A percentile compares a stretch with the other conserved stretches of the same genome.
Evolutionary conservation across 2,113 vertebrate species (phyloP).

Genomic region (Notechis scutatus): DNA sequence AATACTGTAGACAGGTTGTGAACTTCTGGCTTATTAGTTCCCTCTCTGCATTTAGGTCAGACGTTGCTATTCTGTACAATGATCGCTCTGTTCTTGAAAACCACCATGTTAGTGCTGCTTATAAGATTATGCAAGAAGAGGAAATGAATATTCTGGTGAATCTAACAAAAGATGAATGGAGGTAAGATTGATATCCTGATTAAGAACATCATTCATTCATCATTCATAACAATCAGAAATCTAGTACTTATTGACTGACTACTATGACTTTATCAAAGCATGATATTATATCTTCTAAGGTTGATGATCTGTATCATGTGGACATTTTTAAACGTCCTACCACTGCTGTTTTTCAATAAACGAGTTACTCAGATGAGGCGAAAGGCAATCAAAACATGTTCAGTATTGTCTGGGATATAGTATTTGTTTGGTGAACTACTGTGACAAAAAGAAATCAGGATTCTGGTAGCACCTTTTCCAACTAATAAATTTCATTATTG

Average conservation of each 20-base stretch:
- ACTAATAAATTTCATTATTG: not conserved
- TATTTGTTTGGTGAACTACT: not conserved
- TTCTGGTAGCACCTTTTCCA: not conserved
- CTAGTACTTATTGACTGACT: not conserved
- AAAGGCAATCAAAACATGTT: not conserved
- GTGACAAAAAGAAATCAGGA: not conserved
- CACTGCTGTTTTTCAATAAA: not conserved
- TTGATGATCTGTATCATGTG: not conserved
- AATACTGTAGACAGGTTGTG: not conserved
- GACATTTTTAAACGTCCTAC: not conserved
- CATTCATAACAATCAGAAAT: not conserved
- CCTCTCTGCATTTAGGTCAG: conserved; percentile 78
- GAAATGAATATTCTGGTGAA: conserved; percentile 97
- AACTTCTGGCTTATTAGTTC: not conserved
- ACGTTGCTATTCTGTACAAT: conserved; percentile 94
- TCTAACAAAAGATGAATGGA: conserved; percentile 97
- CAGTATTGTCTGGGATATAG: not conserved
- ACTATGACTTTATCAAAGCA: not conserved
- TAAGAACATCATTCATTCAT: not conserved
- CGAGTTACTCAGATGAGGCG: not conserved
- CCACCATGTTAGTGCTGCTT: conserved; percentile 96
- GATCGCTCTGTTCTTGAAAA: conserved; percentile 97
- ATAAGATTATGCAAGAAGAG: conserved; percentile 95
- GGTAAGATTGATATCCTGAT: conserved; percentile 70
- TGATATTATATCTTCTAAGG: not conserved